Evolutionary conservation across 2,113 vertebrate genomes (phyloP), one percentile per base, ranked within the genome.

Genomic region (Phyllostomus hastatus): DNA sequence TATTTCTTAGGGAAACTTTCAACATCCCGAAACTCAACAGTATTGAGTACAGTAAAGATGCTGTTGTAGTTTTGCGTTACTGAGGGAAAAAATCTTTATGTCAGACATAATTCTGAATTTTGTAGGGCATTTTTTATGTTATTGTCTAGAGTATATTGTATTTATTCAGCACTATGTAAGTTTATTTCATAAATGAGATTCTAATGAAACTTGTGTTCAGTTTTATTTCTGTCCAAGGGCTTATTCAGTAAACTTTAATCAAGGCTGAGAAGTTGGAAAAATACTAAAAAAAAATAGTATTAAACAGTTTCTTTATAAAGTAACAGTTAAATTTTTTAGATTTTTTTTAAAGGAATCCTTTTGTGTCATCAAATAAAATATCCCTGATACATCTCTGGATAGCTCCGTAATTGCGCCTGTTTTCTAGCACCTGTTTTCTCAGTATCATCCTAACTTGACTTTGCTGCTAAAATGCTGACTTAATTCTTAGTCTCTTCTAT

Each of bases 191-290:
- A 52, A 75, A 61, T 46, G 78, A 82, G 31, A 72, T 70, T 93
- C 41, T 81, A 50, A 28, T 81, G 50, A 86, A 82, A 80, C 7
- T 64, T 50, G 41, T 52, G 83, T 96, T 95, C 33, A 57, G 35
- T 61, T 91, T 97, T 57, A 41, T 75, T 96, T 90, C 54, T 69
- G 8, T 70, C 64, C 15, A 41, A 95, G 95, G 50, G 69, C 46
- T 38, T 81, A 81, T 92, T 91, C 12, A 81, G 26, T 70, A 80
- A 82, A 82, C 16, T 50, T 72, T 54, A 90, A 84, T 82, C 66
- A 70, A 61, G 75, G 54, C 79, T 43, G 54, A 78, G 76, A 67
- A 84, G 46, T 57, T 38, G 79, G 31, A 84, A 94, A 94, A 64
- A 80, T 33, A 57, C 35, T 80, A 38, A 72, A 1, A 72, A 31